These are phyloP conservation scores for Cephalotes varians DNA, from an alignment of 2,888 invertebrate species.

Conservation along the genomic window DNA sequence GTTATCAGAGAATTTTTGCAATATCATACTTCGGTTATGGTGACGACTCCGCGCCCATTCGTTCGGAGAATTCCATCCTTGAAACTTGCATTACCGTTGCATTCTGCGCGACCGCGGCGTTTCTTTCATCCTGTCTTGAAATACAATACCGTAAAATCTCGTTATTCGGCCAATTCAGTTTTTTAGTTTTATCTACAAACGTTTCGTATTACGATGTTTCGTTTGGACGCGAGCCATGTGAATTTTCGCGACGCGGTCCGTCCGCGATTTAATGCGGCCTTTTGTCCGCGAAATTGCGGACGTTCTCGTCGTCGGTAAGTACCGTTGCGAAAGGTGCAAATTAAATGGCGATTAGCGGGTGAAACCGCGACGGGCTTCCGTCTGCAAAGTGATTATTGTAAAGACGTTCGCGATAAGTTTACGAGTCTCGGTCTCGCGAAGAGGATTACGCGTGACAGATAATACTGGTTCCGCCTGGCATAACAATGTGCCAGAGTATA, in stretches of 20 bases:
- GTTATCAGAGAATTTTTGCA: constrained; percentile 42
- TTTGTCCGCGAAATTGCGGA: constrained; percentile 7
- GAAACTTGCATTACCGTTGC: constrained; percentile 48
- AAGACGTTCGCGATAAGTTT: constrained; percentile 76
- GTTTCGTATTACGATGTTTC: not conserved
- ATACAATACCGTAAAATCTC: not conserved
- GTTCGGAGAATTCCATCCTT: not conserved
- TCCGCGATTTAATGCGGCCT: constrained; percentile 12
- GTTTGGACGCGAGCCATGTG: not conserved
- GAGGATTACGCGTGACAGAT: constrained; percentile 58
- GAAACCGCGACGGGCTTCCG: constrained; percentile 47
- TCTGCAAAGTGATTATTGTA: constrained; percentile 75
- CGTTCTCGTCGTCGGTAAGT: constrained; percentile 4
- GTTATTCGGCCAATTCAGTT: not conserved
- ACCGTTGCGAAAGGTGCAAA: constrained; percentile 57
- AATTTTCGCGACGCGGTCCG: not conserved
- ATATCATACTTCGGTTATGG: constrained; percentile 33
- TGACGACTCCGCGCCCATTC: constrained; percentile 18
- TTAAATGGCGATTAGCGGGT: constrained; percentile 65
- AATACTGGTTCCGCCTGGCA: constrained; percentile 46
- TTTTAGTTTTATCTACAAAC: not conserved
- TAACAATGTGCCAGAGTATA: constrained; percentile 17
- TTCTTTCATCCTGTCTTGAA: not conserved
- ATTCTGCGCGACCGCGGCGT: not conserved
- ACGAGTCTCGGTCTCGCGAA: constrained; percentile 67